Conservation (phyloP, 2,888 invertebrate species). For the Amblyjoppa proteus region DNA sequence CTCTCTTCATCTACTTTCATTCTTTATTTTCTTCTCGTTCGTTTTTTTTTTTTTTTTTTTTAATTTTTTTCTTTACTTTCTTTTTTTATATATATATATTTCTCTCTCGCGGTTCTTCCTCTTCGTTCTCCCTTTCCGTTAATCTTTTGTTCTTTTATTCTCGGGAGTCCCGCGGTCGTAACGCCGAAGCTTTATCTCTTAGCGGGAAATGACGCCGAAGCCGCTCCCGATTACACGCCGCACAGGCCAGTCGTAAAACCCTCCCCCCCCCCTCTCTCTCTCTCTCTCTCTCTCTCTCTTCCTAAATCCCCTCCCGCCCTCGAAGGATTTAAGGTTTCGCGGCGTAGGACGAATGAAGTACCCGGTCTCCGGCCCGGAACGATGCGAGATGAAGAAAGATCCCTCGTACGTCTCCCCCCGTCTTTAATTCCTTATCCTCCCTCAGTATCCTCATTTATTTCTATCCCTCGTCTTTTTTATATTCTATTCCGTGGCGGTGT, state of each 20-base stretch:
- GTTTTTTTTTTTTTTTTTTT: conserved; percentile 49
- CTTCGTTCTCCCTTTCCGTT: conserved; percentile 16
- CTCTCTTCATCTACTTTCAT: conserved; percentile 60
- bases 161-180: conserved; percentile 54
- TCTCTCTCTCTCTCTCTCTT: neutral
- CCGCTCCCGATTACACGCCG: conserved; percentile 39
- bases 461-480: neutral
- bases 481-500: neutral
- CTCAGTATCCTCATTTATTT: conserved; percentile 6
- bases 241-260: conserved; percentile 52
- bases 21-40: conserved; percentile 5
- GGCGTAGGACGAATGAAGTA: conserved; percentile 26
- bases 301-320: neutral
- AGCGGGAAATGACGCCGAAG: conserved; percentile 50
- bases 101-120: conserved; percentile 19
- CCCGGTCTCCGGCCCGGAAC: neutral
- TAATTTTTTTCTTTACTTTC: conserved; percentile 45
- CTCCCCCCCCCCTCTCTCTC: neutral
- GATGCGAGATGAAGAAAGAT: conserved; percentile 15
- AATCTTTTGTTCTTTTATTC: conserved; percentile 58
- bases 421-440: conserved; percentile 37
- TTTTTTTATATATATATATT: conserved; percentile 38
- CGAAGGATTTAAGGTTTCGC: conserved; percentile 34
- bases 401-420: conserved; percentile 18
- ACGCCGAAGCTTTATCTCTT: conserved; percentile 53